Base-by-base conservation (phyloP, 2,113 vertebrate genomes). In the Dipodomys spectabilis region DNA sequence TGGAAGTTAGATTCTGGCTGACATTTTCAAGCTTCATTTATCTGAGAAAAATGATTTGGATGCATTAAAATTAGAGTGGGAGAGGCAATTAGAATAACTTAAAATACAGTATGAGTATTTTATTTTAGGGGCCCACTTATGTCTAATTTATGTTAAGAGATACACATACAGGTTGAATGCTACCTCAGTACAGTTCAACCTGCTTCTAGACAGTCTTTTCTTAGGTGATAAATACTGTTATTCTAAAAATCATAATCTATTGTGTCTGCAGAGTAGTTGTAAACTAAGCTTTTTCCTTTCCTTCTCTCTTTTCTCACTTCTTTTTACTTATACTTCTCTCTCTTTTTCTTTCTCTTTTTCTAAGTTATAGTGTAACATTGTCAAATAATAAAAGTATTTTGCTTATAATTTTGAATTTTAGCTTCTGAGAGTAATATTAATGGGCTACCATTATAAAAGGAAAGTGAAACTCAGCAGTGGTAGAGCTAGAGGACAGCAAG, bases 11-110 rank as follows among this genome's bases (percentile, higher is more conserved):
- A 95, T 88, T 92, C 83, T 97, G 95, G 95, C 96, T 97, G 95
- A 97, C 95, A 96, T 97, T 97, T 97, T 96, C 95, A 88, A 96
- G 90, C 84, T 95, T 96, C 90, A 93, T 94, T 94, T 95, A 85
- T 94, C 92, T 93, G 84, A 94, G 88, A 94, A 92, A 96, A 96
- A 95, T 0, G 68, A 91, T 87, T 95, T 92, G 95, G 89, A 95
- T 86, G 90, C 93, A 88, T 95, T 95, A 95, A 95, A 95, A 95
- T 96, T 87, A 90, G 89, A 94, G 88, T 57, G 44, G 69, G 62
- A 72, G 77, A 95, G 68, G 87, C 74, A 94, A 94, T 93, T 93
- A 96, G 94, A 94, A 96, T 94, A 93, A 95, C 71, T 96, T 96
- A 88, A 96, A 94, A 95, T 93, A 96, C 28, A 93, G 69, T 32